Evolutionary conservation across 2,888 invertebrate species (phyloP).

Genomic region (Chrysotoxum bicinctum): DNA sequence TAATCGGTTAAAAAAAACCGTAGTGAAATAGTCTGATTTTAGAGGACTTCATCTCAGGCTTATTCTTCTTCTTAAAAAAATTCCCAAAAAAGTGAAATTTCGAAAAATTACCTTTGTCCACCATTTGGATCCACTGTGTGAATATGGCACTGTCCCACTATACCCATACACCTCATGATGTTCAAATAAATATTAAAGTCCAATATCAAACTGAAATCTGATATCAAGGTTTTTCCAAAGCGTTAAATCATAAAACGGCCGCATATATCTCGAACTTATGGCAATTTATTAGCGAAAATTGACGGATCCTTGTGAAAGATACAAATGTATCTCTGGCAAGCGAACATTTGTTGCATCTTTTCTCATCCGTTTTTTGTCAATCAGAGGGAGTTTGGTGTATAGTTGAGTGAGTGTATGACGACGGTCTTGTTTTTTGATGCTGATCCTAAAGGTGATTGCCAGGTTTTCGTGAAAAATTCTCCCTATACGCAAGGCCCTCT

Average conservation of each 20-base stretch:
- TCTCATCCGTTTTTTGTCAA: slow-evolving; percentile 65
- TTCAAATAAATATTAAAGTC: slow-evolving; percentile 52
- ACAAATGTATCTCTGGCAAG: neutral
- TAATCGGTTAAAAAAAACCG: too few species aligned
- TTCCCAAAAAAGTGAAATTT: neutral
- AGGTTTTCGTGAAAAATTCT: slow-evolving; percentile 59
- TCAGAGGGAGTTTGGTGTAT: slow-evolving; percentile 35
- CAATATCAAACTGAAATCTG: slow-evolving; percentile 66
- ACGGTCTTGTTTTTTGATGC: too few species aligned
- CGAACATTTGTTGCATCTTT: neutral
- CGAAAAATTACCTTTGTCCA: neutral
- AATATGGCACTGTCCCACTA: neutral
- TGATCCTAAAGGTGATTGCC: slow-evolving; percentile 61
- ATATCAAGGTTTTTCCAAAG: slow-evolving; percentile 49
- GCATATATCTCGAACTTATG: slow-evolving; percentile 68
- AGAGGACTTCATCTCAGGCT: too few species aligned
- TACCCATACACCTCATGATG: neutral
- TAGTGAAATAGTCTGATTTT: too few species aligned
- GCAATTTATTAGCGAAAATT: slow-evolving; percentile 71
- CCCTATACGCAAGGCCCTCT: slow-evolving; percentile 61
- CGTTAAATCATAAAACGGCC: slow-evolving; percentile 70
- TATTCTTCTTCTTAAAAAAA: neutral
- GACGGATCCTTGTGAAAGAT: slow-evolving; percentile 68
- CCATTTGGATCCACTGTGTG: neutral
- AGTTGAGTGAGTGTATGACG: too few species aligned